Evolutionary conservation across 2,797 vertebrate genomes (phyloP).

Genomic region (Aythya fuligula): DNA sequence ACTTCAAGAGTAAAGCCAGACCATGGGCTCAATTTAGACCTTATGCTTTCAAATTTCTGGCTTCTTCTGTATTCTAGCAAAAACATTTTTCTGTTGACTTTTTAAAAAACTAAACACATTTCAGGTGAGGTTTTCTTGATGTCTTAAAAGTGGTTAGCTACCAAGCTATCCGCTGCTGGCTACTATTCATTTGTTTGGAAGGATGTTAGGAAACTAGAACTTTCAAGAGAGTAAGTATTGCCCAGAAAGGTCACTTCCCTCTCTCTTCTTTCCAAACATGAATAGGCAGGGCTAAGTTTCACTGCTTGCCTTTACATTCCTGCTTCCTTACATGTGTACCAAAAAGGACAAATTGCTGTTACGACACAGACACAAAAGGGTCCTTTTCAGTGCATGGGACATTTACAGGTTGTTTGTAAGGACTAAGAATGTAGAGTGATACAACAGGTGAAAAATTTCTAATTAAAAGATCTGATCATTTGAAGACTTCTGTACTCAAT

Average conservation of each 20-base stretch:
- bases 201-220: constrained; percentile 36
- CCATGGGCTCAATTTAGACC: constrained; percentile 9
- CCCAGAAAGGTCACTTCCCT: constrained; percentile 18
- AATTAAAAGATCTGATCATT: neutral
- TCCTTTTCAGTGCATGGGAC: neutral
- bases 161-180: constrained; percentile 16
- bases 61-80: constrained; percentile 26
- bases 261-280: neutral
- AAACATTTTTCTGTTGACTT: constrained; percentile 37
- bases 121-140: constrained; percentile 62
- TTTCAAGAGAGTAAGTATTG: constrained; percentile 11
- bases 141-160: constrained; percentile 42
- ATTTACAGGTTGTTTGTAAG: neutral
- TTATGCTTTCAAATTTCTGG: constrained; percentile 19
- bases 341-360: neutral
- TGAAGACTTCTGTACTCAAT: neutral
- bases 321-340: neutral
- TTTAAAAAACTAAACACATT: neutral
- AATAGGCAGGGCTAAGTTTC: neutral
- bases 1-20: constrained; percentile 29
- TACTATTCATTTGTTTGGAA: constrained; percentile 42
- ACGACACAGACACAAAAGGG: neutral
- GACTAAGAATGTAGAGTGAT: neutral
- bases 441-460: neutral
- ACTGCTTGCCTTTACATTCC: neutral